Base-by-base conservation (phyloP, 2,113 vertebrate species). In the Erpornis zantholeuca region DNA sequence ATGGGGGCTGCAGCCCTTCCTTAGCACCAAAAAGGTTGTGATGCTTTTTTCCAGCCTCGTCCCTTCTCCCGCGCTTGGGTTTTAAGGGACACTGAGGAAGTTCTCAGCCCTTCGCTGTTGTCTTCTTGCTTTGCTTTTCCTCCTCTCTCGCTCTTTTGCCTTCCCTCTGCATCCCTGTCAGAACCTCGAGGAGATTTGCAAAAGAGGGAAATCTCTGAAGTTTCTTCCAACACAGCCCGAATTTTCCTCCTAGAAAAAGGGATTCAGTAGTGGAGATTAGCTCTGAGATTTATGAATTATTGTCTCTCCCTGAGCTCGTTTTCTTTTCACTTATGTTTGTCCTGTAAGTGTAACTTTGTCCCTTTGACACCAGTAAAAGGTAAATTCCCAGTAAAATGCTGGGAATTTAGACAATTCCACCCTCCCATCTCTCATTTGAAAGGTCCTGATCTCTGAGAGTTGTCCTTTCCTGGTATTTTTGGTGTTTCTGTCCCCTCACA, bases 1-100 rank as follows among this genome's bases (percentile, higher is more conserved):
- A 84, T 92, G 93, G 94, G 94, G 59, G 80, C 68, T 38, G 36
- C 60, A 64, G 76, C 84, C 76, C 25, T 25, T 73, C 76, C 88
- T 93, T 72, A 85, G 96, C 96, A 25, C 85, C 59, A 4, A 2
- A 56, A 9, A 65, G 9, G 7, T 38, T 5, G 15, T 28, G 57
- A 23, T 45, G 68, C 1, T 28, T 40, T 33, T 84, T 38, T 11
- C 65, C 71, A 60, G 65, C 44, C 18, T 66, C 56, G 27, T 36
- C 76, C 33, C 33, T 47, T 73, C 63, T 86, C 52, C 76, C 8
- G 2, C 33, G 2, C 47, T 72, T 82, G 45, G 16, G 35, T 87
- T 95, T 40, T 70, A 28, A 53, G 44, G 28, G 19, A 35, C 61
- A 31, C 47, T 47, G 54, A 53, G 71, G 72, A 66, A 61, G 2